A percentile compares a stretch with the other conserved stretches of the same genome.
These are phyloP conservation scores for Spilosoma lubricipeda DNA, from an alignment of 2,888 invertebrate genomes.

Conservation along the genomic window DNA sequence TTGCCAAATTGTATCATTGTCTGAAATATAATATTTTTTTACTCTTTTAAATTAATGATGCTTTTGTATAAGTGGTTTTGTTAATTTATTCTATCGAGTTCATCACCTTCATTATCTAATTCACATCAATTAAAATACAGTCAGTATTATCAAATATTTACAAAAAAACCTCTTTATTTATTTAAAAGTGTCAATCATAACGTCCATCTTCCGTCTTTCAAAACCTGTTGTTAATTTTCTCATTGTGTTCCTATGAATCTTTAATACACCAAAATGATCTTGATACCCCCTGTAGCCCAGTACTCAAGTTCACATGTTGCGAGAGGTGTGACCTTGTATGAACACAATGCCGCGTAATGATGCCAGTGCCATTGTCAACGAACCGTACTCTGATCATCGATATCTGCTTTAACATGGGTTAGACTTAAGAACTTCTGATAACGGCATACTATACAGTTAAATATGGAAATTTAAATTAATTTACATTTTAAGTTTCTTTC, in stretches of 20 bases:
- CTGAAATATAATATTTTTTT: too few species aligned
- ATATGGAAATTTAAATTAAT: neutral
- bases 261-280: conserved; percentile 9
- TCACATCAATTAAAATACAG: neutral
- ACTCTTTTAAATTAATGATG: conserved; percentile 33
- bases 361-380: conserved; percentile 58
- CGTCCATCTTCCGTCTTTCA: neutral
- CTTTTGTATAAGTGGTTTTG: conserved; percentile 39
- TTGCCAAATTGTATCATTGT: too few species aligned
- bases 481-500: neutral
- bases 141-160: neutral
- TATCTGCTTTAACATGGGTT: conserved; percentile 52
- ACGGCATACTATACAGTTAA: conserved; percentile 6
- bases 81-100: conserved; percentile 27
- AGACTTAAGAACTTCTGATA: conserved; percentile 41
- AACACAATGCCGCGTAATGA: conserved; percentile 64
- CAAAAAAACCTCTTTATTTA: neutral
- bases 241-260: neutral
- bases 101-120: conserved; percentile 34
- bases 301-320: conserved; percentile 32
- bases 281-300: conserved; percentile 11
- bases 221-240: neutral
- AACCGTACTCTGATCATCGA: conserved; percentile 54
- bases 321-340: conserved; percentile 51
- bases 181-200: neutral